Conservation (phyloP, 2,888 invertebrate species). For the Furcula furcula region DNA sequence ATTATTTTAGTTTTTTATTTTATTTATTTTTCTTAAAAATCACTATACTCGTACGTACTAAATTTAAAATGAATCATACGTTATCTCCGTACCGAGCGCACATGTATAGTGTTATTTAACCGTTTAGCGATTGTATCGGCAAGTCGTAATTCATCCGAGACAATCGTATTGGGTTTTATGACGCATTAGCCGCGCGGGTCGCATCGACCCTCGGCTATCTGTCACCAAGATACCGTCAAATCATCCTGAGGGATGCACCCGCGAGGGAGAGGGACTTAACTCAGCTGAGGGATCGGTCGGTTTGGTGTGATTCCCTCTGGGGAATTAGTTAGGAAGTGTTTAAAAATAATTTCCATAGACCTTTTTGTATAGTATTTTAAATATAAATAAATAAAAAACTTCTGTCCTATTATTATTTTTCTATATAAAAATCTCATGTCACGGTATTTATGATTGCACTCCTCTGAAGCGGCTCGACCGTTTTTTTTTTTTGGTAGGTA, state of each 20-base stretch:
- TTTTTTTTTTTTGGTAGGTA: too few species aligned
- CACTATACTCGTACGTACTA: too few species aligned
- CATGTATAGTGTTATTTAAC: slow-evolving; percentile 46
- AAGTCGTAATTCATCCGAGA: slow-evolving; percentile 59
- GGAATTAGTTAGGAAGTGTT: slow-evolving; percentile 23
- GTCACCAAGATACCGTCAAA: slow-evolving; percentile 72
- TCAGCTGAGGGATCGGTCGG: slow-evolving; percentile 23
- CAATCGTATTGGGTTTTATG: slow-evolving; percentile 73
- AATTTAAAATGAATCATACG: slow-evolving; percentile 25
- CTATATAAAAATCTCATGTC: too few species aligned
- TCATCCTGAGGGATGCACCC: slow-evolving; percentile 55
- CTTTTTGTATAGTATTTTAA: too few species aligned
- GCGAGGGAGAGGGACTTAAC: slow-evolving; percentile 45
- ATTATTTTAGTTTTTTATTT: too few species aligned
- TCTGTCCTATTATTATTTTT: too few species aligned
- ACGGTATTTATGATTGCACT: too few species aligned
- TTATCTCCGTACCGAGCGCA: slow-evolving; percentile 22
- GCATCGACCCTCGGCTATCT: slow-evolving; percentile 54
- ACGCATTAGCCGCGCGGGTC: slow-evolving; percentile 63
- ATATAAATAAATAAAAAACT: too few species aligned
- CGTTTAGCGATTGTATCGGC: slow-evolving; percentile 44
- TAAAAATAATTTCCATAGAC: slow-evolving; percentile 21
- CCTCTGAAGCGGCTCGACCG: too few species aligned
- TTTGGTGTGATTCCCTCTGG: slow-evolving; percentile 28
- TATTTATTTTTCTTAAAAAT: too few species aligned